These are phyloP conservation scores for Rhopalosiphum maidis DNA, from an alignment of 1,140 invertebrate species.

Conservation along the genomic window DNA sequence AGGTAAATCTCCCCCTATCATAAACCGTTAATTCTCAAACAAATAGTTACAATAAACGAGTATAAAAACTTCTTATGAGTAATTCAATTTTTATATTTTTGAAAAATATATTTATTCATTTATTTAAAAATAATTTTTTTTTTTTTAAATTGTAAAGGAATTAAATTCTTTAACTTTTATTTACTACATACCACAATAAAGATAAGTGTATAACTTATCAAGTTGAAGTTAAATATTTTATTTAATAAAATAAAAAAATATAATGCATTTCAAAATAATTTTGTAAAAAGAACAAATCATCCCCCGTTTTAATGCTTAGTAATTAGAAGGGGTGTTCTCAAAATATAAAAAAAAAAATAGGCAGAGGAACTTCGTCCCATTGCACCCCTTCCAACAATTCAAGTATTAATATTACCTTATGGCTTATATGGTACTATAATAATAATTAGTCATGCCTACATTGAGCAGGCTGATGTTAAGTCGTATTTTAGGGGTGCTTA, in stretches of 20 bases:
- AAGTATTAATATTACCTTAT: not conserved
- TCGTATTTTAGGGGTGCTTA: not conserved
- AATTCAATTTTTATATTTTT: too few species aligned
- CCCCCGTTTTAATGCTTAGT: not conserved
- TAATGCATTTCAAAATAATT: not conserved
- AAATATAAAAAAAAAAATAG: not conserved
- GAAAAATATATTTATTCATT: too few species aligned
- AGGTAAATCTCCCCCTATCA: too few species aligned
- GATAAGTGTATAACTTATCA: not conserved
- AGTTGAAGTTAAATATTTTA: not conserved
- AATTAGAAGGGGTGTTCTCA: not conserved
- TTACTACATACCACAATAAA: not conserved
- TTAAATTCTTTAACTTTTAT: not conserved
- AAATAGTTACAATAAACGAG: not conserved
- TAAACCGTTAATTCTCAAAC: not conserved
- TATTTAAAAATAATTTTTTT: too few species aligned
- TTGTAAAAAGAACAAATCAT: not conserved
- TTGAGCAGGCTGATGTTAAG: not conserved
- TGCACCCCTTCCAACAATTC: not conserved
- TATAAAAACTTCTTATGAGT: too few species aligned
- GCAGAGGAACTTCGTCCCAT: not conserved
- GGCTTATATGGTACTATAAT: not conserved
- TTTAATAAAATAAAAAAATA: not conserved
- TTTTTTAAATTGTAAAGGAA: too few species aligned
- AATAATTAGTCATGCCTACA: not conserved